Conservation (phyloP, 2,113 vertebrate species). For the Nycticryphes semicollaris region DNA sequence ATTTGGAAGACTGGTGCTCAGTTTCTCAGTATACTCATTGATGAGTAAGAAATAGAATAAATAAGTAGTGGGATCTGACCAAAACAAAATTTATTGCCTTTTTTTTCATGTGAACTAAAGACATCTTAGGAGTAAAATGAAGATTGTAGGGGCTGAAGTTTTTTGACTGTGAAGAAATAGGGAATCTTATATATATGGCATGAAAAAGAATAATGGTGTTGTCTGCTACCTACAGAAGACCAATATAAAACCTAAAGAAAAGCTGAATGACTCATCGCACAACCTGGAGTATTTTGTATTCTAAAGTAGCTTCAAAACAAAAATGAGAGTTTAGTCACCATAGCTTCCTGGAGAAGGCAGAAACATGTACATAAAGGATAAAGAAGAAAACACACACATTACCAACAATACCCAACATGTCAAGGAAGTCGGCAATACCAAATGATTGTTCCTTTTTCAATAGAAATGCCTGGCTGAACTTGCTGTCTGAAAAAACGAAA, state of each 20-base stretch:
- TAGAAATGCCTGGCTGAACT: background rate
- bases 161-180: background rate
- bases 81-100: background rate
- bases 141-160: background rate
- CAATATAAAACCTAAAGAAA: conserved; percentile 2
- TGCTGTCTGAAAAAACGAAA: background rate
- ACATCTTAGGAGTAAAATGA: background rate
- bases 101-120: background rate
- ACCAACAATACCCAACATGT: background rate
- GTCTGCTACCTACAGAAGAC: background rate
- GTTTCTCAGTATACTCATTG: background rate
- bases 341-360: background rate
- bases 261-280: conserved; percentile 5
- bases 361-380: background rate
- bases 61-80: background rate
- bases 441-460: background rate
- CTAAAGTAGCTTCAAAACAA: conserved; percentile 3
- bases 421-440: background rate
- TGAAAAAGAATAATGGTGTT: background rate
- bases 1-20: background rate
- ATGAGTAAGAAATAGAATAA: background rate
- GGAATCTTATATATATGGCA: background rate
- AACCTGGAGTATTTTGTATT: conserved; percentile 3
- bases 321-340: background rate
- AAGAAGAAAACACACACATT: background rate